Evolutionary conservation across 2,888 invertebrate genomes (phyloP), one percentile per base, ranked within the genome.

Genomic region (Rhagium mordax): DNA sequence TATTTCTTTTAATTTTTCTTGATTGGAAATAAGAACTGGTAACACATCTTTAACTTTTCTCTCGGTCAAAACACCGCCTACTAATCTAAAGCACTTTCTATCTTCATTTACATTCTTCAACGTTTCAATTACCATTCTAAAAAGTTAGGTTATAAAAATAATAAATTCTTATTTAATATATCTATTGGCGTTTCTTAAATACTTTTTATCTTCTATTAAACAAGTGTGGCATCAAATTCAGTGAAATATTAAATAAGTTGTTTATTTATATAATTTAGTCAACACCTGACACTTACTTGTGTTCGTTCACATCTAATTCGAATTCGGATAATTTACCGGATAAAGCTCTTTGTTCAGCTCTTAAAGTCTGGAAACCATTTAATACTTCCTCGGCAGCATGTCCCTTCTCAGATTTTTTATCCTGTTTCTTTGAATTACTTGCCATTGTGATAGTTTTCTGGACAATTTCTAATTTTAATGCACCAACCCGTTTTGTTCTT

Each of bases 301-400:
- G 98, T 89, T 99, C 98, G 87, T 96, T 97, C 75, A 96, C 91
- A 88, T 99, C 98, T 91, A 94, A 92, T 90, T 98, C 97, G 82
- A 98, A 90, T 89, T 98, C 98, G 0, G 95, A 94, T 75, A 98
- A 91, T 91, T 98, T 98, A 81, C 92, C 93, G 27, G 95, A 95
- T 82, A 97, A 89, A 82, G 92, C 92, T 83, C 97, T 91, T 88
- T 98, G 98, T 85, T 98, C 98, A 81, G 92, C 93, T 57, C 98
- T 91, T 66, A 98, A 90, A 74, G 91, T 90, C 89, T 98, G 96
- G 89, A 98, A 98, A 71, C 95, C 95, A 61, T 92, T 91, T 79
- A 97, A 91, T 82, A 98, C 93, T 89, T 96, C 95, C 86, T 97
- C 96, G 77, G 91, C 92, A 24, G 91, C 89, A 81, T 89, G 90